Evolutionary conservation across 2,113 vertebrate species (phyloP), one percentile per base, ranked within the genome.

Genomic region (Gobius niger): DNA sequence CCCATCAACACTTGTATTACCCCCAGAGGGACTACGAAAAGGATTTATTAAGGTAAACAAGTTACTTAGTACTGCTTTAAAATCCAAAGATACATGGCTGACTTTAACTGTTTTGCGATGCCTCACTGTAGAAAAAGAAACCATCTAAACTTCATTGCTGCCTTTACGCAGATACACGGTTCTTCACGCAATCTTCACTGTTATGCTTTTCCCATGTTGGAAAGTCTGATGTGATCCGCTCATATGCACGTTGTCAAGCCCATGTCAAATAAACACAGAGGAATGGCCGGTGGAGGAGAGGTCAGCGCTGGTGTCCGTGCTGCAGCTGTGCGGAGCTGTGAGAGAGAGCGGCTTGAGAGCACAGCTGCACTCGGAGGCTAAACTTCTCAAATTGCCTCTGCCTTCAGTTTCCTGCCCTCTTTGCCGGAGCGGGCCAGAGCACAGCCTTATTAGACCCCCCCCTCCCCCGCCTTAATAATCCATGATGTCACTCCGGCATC

Each of bases 331-430:
- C 52, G 70, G 81, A 60, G 57, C 57, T 60, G 76, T 71, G 72
- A 71, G 81, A 82, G 75, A 83, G 75, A 77, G 72, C 24, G 24
- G 79, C 52, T 57, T 57, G 70, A 83, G 75, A 78, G 83, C 85
- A 90, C 89, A 91, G 90, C 91, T 91, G 92, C 89, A 90, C 82
- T 83, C 76, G 1, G 72, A 83, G 85, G 87, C 84, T 85, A 84
- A 54, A 68, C 83, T 77, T 91, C 90, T 90, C 89, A 89, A 81
- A 88, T 91, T 93, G 89, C 89, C 87, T 83, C 76, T 83, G 80
- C 84, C 82, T 42, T 83, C 79, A 24, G 86, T 90, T 93, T 93
- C 91, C 92, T 91, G 91, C 82, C 78, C 85, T 84, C 78, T 75
- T 65, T 70, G 69, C 74, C 15, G 24, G 63, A 50, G 71, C 70